Percentiles rank a stretch among this genome's conserved stretches.
These are phyloP conservation scores for Leguminivora glycinivorella DNA, from an alignment of 1,140 invertebrate species.

Conservation along the genomic window DNA sequence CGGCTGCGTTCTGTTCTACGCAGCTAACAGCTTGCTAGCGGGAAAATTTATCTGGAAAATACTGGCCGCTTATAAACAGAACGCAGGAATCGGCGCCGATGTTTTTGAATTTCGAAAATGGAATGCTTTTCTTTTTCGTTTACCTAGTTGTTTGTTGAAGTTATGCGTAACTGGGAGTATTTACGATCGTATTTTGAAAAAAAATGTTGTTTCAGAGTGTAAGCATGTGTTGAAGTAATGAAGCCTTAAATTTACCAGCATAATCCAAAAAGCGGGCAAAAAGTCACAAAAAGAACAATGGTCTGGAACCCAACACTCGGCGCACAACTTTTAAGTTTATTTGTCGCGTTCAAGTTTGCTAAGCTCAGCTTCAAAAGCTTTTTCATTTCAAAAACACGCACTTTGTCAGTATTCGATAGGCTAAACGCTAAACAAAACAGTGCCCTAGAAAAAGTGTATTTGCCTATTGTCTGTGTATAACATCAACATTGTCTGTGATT, in stretches of 20 bases:
- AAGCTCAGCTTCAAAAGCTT: too few relatives aligned
- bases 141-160: not conserved
- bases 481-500: not conserved
- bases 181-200: not conserved
- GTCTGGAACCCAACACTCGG: not conserved
- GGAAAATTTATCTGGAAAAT: constrained; percentile 15
- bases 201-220: not conserved
- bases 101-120: constrained; percentile 4
- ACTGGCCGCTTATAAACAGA: constrained; percentile 19
- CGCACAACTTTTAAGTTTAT: not conserved
- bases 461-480: not conserved
- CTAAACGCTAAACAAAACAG: too few relatives aligned
- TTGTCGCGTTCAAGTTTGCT: too few relatives aligned
- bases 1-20: constrained; percentile 27
- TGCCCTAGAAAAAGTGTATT: not conserved
- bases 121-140: constrained; percentile 4
- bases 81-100: not conserved
- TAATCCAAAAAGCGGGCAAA: too few relatives aligned
- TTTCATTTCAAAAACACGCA: too few relatives aligned
- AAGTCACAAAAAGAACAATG: not conserved
- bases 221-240: not conserved
- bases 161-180: not conserved
- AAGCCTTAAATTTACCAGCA: too few relatives aligned
- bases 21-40: constrained; percentile 20
- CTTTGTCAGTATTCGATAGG: too few relatives aligned